A percentile compares a stretch with the other conserved stretches of the same genome.
Evolutionary conservation across 2,888 invertebrate genomes (phyloP).

Genomic region (Gastrophysa polygoni): DNA sequence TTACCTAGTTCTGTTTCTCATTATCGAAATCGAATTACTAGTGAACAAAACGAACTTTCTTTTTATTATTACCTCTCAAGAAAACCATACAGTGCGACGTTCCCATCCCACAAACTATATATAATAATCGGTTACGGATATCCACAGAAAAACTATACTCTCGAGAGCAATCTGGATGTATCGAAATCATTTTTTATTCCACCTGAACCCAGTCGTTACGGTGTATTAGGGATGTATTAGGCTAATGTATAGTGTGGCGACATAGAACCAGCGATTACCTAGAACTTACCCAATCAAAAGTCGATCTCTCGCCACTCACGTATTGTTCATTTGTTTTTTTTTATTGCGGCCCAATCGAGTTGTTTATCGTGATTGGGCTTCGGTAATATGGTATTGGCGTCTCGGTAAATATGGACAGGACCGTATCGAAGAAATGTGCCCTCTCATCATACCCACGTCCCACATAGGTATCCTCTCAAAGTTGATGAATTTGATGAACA

Average conservation of each 20-base stretch:
- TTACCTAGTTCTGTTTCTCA: not conserved
- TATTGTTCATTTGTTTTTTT: slow-evolving; percentile 36
- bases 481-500: too few relatives aligned
- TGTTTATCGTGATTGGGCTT: slow-evolving; percentile 20
- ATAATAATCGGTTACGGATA: slow-evolving; percentile 38
- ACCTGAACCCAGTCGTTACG: slow-evolving; percentile 46
- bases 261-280: slow-evolving; percentile 47
- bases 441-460: too few relatives aligned
- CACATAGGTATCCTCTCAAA: too few relatives aligned
- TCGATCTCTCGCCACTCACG: slow-evolving; percentile 48
- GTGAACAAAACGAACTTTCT: not conserved
- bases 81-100: slow-evolving; percentile 3
- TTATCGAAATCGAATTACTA: not conserved
- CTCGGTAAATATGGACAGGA: slow-evolving; percentile 29
- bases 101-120: slow-evolving; percentile 18
- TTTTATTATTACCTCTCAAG: not conserved
- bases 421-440: not conserved
- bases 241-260: slow-evolving; percentile 51
- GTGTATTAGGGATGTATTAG: slow-evolving; percentile 46
- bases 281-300: slow-evolving; percentile 46
- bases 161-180: slow-evolving; percentile 44
- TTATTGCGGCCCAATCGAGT: slow-evolving; percentile 25
- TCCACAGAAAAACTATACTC: slow-evolving; percentile 33
- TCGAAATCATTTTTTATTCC: slow-evolving; percentile 47
- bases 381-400: slow-evolving; percentile 20